These are phyloP conservation scores for Eremobia ochroleuca DNA, from an alignment of 2,888 invertebrate genomes.

Conservation along the genomic window DNA sequence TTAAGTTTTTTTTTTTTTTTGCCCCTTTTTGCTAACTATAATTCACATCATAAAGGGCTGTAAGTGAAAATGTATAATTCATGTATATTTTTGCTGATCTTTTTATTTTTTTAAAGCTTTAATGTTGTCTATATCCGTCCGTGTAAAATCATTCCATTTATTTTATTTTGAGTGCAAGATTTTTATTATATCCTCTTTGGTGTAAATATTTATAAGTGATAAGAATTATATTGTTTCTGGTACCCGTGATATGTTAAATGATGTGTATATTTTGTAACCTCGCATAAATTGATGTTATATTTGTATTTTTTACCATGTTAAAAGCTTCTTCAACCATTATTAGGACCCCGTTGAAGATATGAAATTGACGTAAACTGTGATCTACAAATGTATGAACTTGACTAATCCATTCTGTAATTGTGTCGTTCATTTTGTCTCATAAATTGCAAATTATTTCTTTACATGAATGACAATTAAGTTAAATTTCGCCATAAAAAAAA, in stretches of 20 bases:
- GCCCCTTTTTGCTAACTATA: not conserved
- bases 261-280: constrained; percentile 36
- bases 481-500: too few relatives aligned
- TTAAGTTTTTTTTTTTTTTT: constrained; percentile 5
- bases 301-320: not conserved
- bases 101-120: constrained; percentile 37
- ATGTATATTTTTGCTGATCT: constrained; percentile 18
- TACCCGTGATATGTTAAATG: constrained; percentile 1
- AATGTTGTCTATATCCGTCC: constrained; percentile 37
- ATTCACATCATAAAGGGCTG: not conserved
- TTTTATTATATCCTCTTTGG: not conserved
- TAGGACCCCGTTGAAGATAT: not conserved
- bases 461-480: too few relatives aligned
- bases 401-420: too few relatives aligned
- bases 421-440: too few relatives aligned
- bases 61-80: constrained; percentile 24
- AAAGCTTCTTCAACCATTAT: not conserved
- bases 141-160: constrained; percentile 18
- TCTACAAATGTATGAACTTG: too few relatives aligned
- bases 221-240: constrained; percentile 5
- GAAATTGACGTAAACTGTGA: not conserved
- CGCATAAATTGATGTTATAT: constrained; percentile 6
- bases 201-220: constrained; percentile 17
- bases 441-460: too few relatives aligned
- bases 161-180: not conserved